Evolutionary conservation across 2,888 invertebrate species (phyloP), one percentile per base, ranked within the genome.

Genomic region (Metopia argyrocephala): DNA sequence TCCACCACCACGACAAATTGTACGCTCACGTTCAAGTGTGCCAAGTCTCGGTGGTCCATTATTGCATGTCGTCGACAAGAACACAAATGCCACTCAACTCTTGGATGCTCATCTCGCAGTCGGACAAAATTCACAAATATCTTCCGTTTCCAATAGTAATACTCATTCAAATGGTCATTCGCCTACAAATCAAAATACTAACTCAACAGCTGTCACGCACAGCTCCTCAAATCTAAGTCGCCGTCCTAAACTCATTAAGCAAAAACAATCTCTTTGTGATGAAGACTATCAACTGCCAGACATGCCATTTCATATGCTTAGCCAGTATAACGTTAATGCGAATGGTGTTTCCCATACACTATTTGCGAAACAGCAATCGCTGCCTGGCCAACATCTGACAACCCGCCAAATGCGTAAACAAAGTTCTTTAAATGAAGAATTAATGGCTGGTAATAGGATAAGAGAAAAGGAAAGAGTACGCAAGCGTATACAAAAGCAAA

Each of bases 401-500:
- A 78, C 78, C 1, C 82, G 83, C 68, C 83, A 83, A 68, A 78
- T 83, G 69, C 87, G 91, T n/a, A 91, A 97, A 87, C 97, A 97
- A 89, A 94, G 95, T 83, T 97, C 97, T 1, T 92, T 97, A 79
- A 97, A 97, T 87, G 97, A 97, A 88, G 97, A 97, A 88, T 91
- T 96, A 15, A 96, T 97, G 94, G 96, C 96, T 2, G 94, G 94
- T n/a, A 96, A 96, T 86, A 91, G 97, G 71, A 90, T 96, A 86
- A 91, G 94, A 79, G 97, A 97, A 88, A 96, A 96, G 86, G 96
- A 96, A 88, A 92, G 93, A 61, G 93, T 97, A 21, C 92, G 95
- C 76, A 94, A 94, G 86, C 95, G 96, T 87, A 96, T 96, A 84
- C 96, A 95, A 88, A 97, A 97, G 88, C 97, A 97, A 90, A 95